Evolutionary conservation across 2,113 vertebrate genomes (phyloP), one percentile per base, ranked within the genome.

Genomic region (Corapipo altera): DNA sequence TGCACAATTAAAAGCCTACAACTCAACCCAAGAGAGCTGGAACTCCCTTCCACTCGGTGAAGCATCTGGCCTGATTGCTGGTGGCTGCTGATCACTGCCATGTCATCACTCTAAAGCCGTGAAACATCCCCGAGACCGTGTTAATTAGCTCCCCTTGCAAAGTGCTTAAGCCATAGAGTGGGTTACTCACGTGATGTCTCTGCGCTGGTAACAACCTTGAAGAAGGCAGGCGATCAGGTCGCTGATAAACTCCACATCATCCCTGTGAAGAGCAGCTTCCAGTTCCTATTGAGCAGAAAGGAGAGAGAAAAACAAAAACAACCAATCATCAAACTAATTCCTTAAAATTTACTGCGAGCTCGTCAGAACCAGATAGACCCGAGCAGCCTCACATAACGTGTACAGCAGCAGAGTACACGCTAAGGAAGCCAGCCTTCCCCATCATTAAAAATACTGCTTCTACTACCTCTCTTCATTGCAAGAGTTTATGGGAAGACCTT

Each of bases 121-220:
- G 87, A 94, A 88, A 82, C 57, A 75, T 80, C 78, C 69, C 52
- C 0, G 3, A 3, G 9, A 75, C 69, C 6, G 41, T 30, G 89
- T 88, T 95, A 95, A 96, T 90, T 88, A 88, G 74, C 90, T 96
- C 73, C 69, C 75, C 46, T 66, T 74, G 39, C 81, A 93, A 81
- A 96, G 91, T 3, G 52, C 52, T 75, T 79, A 51, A 96, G 51
- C 85, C 46, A 41, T 0, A 67, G 67, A 92, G 64, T 2, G 59
- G 58, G 89, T 89, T 92, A 99, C 99, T 99, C 97, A 99, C 99
- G 98, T 99, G 97, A 99, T 99, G 94, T 99, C 99, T 43, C 97
- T 98, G 77, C 99, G 99, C 96, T 99, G 99, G 95, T 99, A 99
- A 91, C 99, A 99, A 98, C 99, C 99, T 97, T 99, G 99, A 94